phyloP scores from a whole-genome alignment of 1,140 invertebrate species.

The Eufriesea mexicana region DNA sequence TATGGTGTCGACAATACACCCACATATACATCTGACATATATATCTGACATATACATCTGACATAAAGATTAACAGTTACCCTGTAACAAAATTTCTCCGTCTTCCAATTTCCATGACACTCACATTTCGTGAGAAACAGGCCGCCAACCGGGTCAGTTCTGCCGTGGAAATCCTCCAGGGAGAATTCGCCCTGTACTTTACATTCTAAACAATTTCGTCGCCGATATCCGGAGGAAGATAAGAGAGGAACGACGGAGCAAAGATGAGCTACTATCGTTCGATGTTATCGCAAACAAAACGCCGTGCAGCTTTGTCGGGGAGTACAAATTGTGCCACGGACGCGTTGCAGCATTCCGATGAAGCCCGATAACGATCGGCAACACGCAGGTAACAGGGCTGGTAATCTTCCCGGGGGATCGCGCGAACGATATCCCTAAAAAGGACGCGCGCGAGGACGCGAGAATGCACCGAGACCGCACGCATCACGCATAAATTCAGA shows the following conservation, averaged over 20 bases:
- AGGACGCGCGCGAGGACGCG: slow-evolving; percentile 24
- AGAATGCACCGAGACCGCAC: background rate
- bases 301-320: slow-evolving; percentile 58
- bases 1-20: too few species aligned
- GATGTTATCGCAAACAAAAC: slow-evolving; percentile 46
- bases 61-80: too few species aligned
- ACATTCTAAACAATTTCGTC: slow-evolving; percentile 18
- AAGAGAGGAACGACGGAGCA: background rate
- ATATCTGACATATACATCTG: too few species aligned
- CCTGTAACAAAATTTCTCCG: background rate
- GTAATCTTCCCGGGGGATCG: slow-evolving; percentile 39
- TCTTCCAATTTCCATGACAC: background rate
- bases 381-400: slow-evolving; percentile 38
- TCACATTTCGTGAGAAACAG: background rate
- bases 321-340: slow-evolving; percentile 62
- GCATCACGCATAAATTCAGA: slow-evolving; percentile 15
- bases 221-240: slow-evolving; percentile 18
- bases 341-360: slow-evolving; percentile 34
- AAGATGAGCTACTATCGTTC: slow-evolving; percentile 42
- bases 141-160: background rate
- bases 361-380: slow-evolving; percentile 46
- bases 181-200: background rate
- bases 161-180: too few species aligned
- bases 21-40: too few species aligned
- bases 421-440: slow-evolving; percentile 38